Evolutionary conservation across 2,888 invertebrate genomes (phyloP).

Genomic region (Tortricodes alternella): DNA sequence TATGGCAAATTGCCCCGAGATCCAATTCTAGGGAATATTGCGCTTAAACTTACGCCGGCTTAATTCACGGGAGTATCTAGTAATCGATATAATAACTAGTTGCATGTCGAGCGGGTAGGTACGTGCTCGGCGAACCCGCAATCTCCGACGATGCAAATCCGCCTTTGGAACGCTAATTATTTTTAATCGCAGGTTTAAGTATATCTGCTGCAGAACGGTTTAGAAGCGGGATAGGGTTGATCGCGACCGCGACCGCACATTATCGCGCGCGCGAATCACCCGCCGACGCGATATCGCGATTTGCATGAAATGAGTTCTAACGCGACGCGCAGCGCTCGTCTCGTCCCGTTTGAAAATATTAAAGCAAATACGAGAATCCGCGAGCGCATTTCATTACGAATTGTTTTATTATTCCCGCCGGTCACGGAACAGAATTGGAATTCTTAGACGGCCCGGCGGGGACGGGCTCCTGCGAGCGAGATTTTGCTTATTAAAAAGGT

Average conservation of each 20-base stretch:
- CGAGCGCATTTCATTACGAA: slow-evolving; percentile 48
- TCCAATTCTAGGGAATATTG: slow-evolving; percentile 19
- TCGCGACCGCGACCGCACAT: slow-evolving; percentile 35
- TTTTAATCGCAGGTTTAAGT: slow-evolving; percentile 61
- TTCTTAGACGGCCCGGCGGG: slow-evolving; percentile 40
- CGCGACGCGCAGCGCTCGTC: slow-evolving; percentile 36
- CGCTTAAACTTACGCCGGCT: slow-evolving; percentile 26
- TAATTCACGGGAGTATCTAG: slow-evolving; percentile 15
- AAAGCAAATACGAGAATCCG: slow-evolving; percentile 46
- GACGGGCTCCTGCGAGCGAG: slow-evolving; percentile 36
- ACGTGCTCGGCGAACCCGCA: slow-evolving; percentile 40
- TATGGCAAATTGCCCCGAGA: slow-evolving; percentile 23
- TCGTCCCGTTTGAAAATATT: slow-evolving; percentile 41
- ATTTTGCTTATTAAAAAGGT: slow-evolving; percentile 49
- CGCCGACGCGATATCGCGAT: slow-evolving; percentile 47
- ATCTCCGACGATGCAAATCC: slow-evolving; percentile 51
- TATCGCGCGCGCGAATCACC: slow-evolving; percentile 7
- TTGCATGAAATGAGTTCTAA: slow-evolving; percentile 63
- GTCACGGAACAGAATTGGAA: slow-evolving; percentile 42
- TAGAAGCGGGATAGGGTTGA: slow-evolving; percentile 39
- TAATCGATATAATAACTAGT: slow-evolving; percentile 27
- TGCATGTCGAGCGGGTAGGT: neutral
- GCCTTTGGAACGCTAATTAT: slow-evolving; percentile 64
- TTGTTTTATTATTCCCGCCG: slow-evolving; percentile 49
- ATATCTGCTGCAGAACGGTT: slow-evolving; percentile 47